A percentile compares a stretch with the other conserved stretches of the same genome.
Conservation (phyloP, 2,797 vertebrate species). For the Sebastes umbrosus region DNA sequence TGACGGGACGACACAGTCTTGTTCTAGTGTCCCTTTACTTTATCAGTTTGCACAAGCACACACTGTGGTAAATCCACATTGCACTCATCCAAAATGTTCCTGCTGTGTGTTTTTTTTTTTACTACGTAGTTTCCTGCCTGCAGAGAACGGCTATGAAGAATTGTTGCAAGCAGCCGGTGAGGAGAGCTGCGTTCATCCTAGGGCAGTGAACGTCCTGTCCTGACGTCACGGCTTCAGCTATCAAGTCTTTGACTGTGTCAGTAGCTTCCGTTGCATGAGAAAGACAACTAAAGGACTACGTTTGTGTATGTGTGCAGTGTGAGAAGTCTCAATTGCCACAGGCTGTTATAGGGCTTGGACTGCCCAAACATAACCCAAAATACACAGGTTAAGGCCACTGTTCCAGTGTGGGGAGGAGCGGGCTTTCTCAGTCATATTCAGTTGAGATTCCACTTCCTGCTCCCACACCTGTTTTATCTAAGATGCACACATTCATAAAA, state of each 20-base stretch:
- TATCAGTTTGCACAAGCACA: slow-evolving; percentile 50
- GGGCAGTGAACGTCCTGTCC: slow-evolving; percentile 24
- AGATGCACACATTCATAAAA: slow-evolving; percentile 54
- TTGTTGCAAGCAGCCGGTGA: slow-evolving; percentile 14
- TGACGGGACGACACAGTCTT: slow-evolving; percentile 31
- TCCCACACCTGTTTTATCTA: slow-evolving; percentile 42
- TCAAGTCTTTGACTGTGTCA: slow-evolving; percentile 25
- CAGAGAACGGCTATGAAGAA: slow-evolving; percentile 25
- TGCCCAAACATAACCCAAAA: slow-evolving; percentile 35
- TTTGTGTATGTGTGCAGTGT: slow-evolving; percentile 9
- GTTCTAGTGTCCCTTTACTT: slow-evolving; percentile 51
- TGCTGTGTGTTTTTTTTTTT: slow-evolving; percentile 4
- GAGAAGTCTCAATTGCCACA: slow-evolving; percentile 38
- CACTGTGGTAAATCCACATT: slow-evolving; percentile 30
- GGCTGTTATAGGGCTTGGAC: slow-evolving; percentile 28
- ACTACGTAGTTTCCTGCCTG: slow-evolving; percentile 17
- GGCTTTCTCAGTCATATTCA: not conserved
- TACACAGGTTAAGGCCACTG: slow-evolving; percentile 71
- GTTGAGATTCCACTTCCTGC: slow-evolving; percentile 27
- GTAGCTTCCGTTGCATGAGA: slow-evolving; percentile 29
- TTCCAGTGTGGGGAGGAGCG: slow-evolving; percentile 39
- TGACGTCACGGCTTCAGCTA: slow-evolving; percentile 31
- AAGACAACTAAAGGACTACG: slow-evolving; percentile 17
- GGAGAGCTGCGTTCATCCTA: slow-evolving; percentile 21
- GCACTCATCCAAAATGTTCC: slow-evolving; percentile 41